These are phyloP conservation scores for Melanotaenia boesemani DNA, from an alignment of 2,797 vertebrate species.

Conservation along the genomic window DNA sequence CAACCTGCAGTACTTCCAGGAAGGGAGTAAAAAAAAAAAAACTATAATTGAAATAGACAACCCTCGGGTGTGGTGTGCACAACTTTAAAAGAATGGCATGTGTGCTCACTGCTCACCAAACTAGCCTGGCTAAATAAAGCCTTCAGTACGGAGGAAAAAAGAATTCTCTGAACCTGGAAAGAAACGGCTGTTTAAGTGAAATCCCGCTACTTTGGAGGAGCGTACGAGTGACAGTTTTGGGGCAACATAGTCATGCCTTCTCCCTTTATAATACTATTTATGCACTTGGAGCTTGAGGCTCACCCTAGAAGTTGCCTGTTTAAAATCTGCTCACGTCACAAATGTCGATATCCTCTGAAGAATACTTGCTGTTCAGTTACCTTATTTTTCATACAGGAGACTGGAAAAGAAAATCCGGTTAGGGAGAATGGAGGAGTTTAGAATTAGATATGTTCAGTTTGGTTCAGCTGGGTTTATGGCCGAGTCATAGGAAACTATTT, in stretches of 20 bases:
- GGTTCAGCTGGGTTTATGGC: background rate
- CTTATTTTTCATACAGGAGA: slow-evolving; percentile 16
- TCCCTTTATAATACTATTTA: slow-evolving; percentile 45
- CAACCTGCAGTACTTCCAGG: slow-evolving; percentile 26
- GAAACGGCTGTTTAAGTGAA: slow-evolving; percentile 63
- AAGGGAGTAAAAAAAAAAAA: slow-evolving; percentile 14
- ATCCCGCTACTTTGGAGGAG: slow-evolving; percentile 47
- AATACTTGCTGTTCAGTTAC: slow-evolving; percentile 13
- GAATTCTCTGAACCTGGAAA: slow-evolving; percentile 46
- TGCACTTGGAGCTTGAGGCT: slow-evolving; percentile 38
- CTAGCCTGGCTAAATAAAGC: slow-evolving; percentile 54
- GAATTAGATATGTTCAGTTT: slow-evolving; percentile 9
- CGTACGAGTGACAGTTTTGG: slow-evolving; percentile 76
- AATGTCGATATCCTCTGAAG: slow-evolving; percentile 43
- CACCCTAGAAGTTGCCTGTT: slow-evolving; percentile 46
- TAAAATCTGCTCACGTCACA: slow-evolving; percentile 41
- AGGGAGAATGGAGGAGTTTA: background rate
- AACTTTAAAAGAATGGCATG: slow-evolving; percentile 6
- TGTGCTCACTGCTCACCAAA: slow-evolving; percentile 44
- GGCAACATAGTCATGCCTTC: slow-evolving; percentile 58
- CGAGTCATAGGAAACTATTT: background rate
- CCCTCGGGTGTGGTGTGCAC: slow-evolving; percentile 38
- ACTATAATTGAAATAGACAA: slow-evolving; percentile 34
- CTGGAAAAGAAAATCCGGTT: slow-evolving; percentile 17
- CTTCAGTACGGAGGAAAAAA: background rate